Evolutionary conservation across 2,888 invertebrate species (phyloP).

Genomic region (Lochmaea crataegi): DNA sequence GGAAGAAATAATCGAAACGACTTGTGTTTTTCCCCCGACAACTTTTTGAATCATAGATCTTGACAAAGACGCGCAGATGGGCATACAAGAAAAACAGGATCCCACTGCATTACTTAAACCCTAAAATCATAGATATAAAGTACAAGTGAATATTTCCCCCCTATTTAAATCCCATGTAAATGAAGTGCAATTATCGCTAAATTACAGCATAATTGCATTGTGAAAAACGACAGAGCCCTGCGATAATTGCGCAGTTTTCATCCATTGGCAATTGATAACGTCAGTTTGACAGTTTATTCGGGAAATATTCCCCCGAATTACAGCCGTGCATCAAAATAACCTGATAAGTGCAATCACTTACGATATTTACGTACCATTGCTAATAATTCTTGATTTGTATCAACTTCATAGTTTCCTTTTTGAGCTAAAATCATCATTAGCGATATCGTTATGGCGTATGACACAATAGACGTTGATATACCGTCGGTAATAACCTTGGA

Average conservation of each 20-base stretch:
- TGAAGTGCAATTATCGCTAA: too few species aligned
- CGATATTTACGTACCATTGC: constrained; percentile 67
- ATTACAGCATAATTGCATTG: too few species aligned
- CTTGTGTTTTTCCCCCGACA: constrained; percentile 86
- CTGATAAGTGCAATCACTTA: too few species aligned
- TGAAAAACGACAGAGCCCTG: too few species aligned
- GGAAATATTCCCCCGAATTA: too few species aligned
- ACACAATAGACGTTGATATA: constrained; percentile 76
- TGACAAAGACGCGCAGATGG: constrained; percentile 74
- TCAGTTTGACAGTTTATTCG: too few species aligned
- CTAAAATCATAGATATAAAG: constrained; percentile 61
- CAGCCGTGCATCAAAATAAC: too few species aligned
- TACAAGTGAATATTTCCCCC: background rate
- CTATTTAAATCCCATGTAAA: too few species aligned
- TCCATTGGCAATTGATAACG: too few species aligned
- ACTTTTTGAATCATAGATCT: constrained; percentile 79
- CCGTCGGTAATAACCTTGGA: constrained; percentile 71
- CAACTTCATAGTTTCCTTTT: constrained; percentile 75
- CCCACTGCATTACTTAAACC: constrained; percentile 77
- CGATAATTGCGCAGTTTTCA: too few species aligned
- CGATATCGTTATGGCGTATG: constrained; percentile 79
- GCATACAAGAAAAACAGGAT: constrained; percentile 75
- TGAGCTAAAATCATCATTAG: constrained; percentile 81
- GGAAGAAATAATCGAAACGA: constrained; percentile 85
- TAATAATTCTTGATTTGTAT: constrained; percentile 79